These are phyloP conservation scores for Tenualosa ilisha DNA, from an alignment of 2,797 vertebrate genomes.

Conservation along the genomic window DNA sequence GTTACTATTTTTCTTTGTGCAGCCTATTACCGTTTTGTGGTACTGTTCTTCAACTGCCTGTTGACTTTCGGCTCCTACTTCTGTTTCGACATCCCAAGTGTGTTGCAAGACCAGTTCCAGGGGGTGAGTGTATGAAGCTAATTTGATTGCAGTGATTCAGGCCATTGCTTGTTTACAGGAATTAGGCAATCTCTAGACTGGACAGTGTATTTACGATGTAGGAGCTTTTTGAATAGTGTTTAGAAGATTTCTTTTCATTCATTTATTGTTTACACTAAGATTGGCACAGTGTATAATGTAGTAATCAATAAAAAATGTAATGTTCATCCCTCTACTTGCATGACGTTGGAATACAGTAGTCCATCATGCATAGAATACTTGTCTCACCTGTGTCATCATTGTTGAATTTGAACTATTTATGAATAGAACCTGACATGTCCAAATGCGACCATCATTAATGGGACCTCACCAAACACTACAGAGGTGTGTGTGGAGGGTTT, in stretches of 20 bases:
- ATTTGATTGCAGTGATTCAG: background rate
- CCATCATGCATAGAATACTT: background rate
- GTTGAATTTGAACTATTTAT: background rate
- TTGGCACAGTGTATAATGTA: background rate
- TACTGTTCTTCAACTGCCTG: constrained; percentile 83
- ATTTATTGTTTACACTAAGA: background rate
- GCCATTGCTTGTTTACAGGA: background rate
- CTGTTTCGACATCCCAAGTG: constrained; percentile 84
- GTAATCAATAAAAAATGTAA: no score
- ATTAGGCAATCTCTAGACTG: background rate
- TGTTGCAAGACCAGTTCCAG: constrained; percentile 83
- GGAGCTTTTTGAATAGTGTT: background rate
- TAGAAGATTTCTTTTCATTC: background rate
- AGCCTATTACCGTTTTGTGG: constrained; percentile 80
- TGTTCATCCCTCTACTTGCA: background rate
- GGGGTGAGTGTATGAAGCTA: constrained; percentile 65
- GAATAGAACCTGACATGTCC: constrained; percentile 79
- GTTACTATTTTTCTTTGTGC: constrained; percentile 32
- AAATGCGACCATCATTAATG: constrained; percentile 70
- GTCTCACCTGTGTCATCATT: background rate
- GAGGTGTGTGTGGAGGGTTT: constrained; percentile 73
- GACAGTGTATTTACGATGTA: background rate
- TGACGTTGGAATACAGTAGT: background rate
- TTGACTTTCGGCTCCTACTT: constrained; percentile 83
- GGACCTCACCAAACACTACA: constrained; percentile 46